These are phyloP conservation scores for Cheilosia pagana DNA, from an alignment of 2,888 invertebrate species.

Conservation along the genomic window DNA sequence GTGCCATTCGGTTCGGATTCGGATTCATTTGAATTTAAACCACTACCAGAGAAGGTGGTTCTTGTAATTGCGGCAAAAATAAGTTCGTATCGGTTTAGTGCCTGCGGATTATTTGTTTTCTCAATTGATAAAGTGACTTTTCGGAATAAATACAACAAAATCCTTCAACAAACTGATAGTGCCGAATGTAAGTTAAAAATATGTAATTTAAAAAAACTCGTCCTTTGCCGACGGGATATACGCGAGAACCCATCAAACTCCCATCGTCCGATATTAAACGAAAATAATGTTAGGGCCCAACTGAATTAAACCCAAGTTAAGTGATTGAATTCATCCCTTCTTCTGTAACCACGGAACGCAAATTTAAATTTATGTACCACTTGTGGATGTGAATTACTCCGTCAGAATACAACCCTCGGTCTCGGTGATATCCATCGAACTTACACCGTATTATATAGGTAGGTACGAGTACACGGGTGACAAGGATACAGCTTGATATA, in stretches of 20 bases:
- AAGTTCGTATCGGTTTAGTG: not conserved
- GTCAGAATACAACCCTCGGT: slow-evolving; percentile 58
- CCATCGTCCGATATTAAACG: slow-evolving; percentile 1
- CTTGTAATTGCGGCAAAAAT: slow-evolving; percentile 8
- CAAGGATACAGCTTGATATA: slow-evolving; percentile 41
- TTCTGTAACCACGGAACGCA: slow-evolving; percentile 26
- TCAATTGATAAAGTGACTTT: not conserved
- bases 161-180: not conserved
- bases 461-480: no score
- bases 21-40: slow-evolving; percentile 83
- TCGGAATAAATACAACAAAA: not conserved
- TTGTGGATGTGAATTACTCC: slow-evolving; percentile 72
- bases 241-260: not conserved
- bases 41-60: slow-evolving; percentile 81
- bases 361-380: slow-evolving; percentile 73
- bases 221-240: slow-evolving; percentile 9
- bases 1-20: slow-evolving; percentile 78
- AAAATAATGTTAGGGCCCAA: slow-evolving; percentile 10
- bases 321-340: slow-evolving; percentile 60
- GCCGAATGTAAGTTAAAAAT: slow-evolving; percentile 1
- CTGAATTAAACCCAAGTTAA: slow-evolving; percentile 48
- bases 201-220: not conserved
- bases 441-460: slow-evolving; percentile 8
- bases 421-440: slow-evolving; percentile 17
- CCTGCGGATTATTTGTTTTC: not conserved